A percentile compares a stretch with the other conserved stretches of the same genome.
Conservation (phyloP, 2,797 vertebrate species). For the Myotis planiceps region DNA sequence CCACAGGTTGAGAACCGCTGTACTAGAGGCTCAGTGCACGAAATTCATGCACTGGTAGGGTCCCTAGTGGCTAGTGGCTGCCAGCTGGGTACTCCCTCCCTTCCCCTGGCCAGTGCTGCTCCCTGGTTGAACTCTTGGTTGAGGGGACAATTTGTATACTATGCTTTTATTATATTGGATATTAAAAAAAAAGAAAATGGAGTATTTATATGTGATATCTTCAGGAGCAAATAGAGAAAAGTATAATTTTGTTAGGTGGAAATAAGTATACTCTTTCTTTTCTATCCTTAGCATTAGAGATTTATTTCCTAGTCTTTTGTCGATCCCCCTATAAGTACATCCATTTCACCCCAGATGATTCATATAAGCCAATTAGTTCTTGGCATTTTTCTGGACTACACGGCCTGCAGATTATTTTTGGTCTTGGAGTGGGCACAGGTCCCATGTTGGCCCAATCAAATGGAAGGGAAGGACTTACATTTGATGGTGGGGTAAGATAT, state of each 20-base stretch:
- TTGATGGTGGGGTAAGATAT: not conserved
- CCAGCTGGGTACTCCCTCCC: no score
- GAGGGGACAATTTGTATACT: no score
- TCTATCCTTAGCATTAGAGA: not conserved
- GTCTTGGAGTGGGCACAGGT: not conserved
- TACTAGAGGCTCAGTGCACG: no score
- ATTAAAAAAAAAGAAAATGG: not conserved
- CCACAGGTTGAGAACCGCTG: no score
- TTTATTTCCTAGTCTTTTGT: not conserved
- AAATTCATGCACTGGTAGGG: no score
- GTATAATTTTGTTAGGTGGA: not conserved
- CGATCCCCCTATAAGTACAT: not conserved
- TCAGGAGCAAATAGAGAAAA: constrained; percentile 12
- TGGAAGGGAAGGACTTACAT: not conserved
- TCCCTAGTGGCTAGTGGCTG: no score
- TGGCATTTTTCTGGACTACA: not conserved
- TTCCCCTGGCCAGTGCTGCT: no score
- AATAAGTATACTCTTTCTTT: not conserved
- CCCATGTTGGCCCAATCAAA: not conserved
- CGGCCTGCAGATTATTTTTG: not conserved
- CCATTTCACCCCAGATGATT: not conserved
- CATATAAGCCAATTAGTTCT: not conserved
- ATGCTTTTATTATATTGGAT: no score
- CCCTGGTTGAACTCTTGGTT: no score
- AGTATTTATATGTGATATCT: constrained; percentile 54